Base-by-base conservation (phyloP, 2,113 vertebrate genomes). In the Aramus guarauna region DNA sequence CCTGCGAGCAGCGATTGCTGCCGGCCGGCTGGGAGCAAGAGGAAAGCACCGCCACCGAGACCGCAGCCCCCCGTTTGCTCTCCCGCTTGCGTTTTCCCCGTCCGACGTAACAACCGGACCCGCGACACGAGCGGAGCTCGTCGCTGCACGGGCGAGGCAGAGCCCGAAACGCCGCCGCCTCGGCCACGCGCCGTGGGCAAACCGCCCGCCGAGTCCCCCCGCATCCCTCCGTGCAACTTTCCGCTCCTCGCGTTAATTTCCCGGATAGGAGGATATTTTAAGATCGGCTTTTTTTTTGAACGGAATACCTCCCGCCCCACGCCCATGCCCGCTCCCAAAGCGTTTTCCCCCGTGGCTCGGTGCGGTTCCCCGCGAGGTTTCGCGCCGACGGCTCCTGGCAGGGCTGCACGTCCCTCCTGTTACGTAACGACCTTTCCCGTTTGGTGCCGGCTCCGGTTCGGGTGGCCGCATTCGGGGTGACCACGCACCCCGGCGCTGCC, bases 261-360 rank as follows among this genome's bases (percentile, higher is more conserved):
- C 36, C 53, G 76, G 23, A 43, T 0, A 11, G 18, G 19, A 58
- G 11, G 39, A 26, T 43, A 56, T 50, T 95, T 75, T 56, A 32
- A 23, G 47, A 59, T 41, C 3, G 2, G 30, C 5, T 36, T 6
- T 12, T 27, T 52, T 41, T 74, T 52, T 20, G 4, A 11, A 63
- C 68, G 48, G 48, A 90, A 2, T 15, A 23, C 36, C 26, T 86
- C 72, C 59, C 71, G 59, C 53, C 92, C 78, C 59, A 26, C 7
- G 1, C n/a, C 45, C 59, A 19, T 8, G 1, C n/a, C 45, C 0
- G 0, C 34, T 90, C 37, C 58, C 0, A 0, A 73, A 88, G 63
- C 43, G 9, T 76, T 41, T 80, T 67, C 17, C 45, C 41, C 11
- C 56, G 59, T 0, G 3, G 67, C 77, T 92, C 23, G 2, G 77